phyloP scores from a whole-genome alignment of 92 coral and sea anemone genomes.

The Virgularia gustaviana region DNA sequence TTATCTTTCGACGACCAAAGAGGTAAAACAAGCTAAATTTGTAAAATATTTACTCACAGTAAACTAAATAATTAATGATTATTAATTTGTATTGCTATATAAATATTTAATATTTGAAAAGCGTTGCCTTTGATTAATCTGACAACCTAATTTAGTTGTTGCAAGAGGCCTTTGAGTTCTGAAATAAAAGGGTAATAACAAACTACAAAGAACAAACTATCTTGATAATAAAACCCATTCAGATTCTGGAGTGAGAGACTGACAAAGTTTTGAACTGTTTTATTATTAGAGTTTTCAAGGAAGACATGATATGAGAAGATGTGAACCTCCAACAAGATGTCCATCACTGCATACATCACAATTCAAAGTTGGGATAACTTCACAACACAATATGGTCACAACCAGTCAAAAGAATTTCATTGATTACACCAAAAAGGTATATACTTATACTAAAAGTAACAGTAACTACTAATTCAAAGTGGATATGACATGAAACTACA shows the following conservation, averaged over 20 bases:
- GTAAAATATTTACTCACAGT: not conserved
- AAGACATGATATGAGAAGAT: constrained; percentile 54
- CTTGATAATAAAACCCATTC: no score
- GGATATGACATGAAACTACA: no score
- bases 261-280: not conserved
- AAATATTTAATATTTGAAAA: no score
- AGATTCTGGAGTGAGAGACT: not conserved
- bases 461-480: not conserved
- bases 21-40: constrained; percentile 60
- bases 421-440: constrained; percentile 63
- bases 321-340: constrained; percentile 63
- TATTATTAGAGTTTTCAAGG: constrained; percentile 79
- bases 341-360: constrained; percentile 93
- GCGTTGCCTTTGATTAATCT: no score
- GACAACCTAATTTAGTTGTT: no score
- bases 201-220: not conserved
- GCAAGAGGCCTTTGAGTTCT: no score
- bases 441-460: constrained; percentile 20
- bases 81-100: not conserved
- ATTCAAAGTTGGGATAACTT: constrained; percentile 63
- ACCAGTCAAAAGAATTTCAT: constrained; percentile 57
- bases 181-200: not conserved
- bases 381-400: constrained; percentile 54
- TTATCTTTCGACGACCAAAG: constrained; percentile 74
- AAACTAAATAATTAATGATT: not conserved